phyloP scores from a whole-genome alignment of 64 coral and sea anemone genomes.

The Catalaphyllia jardinei region DNA sequence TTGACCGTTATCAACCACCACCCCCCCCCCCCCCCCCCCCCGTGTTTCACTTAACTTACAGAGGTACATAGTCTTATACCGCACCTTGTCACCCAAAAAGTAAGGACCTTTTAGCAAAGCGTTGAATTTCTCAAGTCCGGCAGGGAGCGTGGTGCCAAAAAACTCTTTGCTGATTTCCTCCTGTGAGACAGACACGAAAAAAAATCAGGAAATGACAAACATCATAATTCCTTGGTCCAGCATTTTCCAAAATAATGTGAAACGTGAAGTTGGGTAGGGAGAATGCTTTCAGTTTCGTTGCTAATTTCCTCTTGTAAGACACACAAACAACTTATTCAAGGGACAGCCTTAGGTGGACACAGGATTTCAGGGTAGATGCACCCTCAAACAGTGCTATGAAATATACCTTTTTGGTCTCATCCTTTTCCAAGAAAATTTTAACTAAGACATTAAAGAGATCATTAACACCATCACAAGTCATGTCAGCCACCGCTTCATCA shows the following conservation, averaged over 20 bases:
- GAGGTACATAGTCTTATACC: not conserved
- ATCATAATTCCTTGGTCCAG: no score
- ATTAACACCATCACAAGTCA: not conserved
- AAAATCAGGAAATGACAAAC: no score
- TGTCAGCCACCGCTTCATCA: conserved; percentile 2
- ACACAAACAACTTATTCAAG: no score
- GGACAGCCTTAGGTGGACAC: no score
- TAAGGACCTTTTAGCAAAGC: not conserved
- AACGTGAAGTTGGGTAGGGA: no score
- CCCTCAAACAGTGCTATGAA: not conserved
- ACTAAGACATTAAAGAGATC: not conserved
- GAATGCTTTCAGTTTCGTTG: no score
- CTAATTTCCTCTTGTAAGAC: no score
- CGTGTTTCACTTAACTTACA: not conserved
- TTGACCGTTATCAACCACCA: not conserved
- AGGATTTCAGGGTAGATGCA: not conserved
- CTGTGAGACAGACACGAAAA: not conserved
- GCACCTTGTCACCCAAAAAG: conserved; percentile 43
- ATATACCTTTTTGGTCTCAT: conserved; percentile 7
- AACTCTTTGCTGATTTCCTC: not conserved
- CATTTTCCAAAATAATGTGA: no score
- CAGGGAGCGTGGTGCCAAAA: conserved; percentile 4
- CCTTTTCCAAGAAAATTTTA: not conserved
- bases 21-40: no score
- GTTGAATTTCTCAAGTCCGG: not conserved